Percentiles rank a stretch among this genome's conserved stretches.
Conservation (phyloP, 1,140 invertebrate species). For the Brachionus calyciflorus region DNA sequence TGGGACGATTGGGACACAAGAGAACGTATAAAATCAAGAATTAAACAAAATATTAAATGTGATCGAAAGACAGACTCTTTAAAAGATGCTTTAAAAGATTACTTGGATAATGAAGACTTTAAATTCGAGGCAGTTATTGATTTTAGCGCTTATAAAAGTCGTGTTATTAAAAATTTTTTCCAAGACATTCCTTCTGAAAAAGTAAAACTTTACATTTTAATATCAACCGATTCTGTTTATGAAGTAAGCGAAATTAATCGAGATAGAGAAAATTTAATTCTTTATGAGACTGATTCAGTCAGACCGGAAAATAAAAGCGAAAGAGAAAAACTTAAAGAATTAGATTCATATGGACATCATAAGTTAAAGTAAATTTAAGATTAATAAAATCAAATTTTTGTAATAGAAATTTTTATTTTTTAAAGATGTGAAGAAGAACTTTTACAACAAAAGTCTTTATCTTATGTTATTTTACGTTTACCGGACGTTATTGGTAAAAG, state of each 20-base stretch:
- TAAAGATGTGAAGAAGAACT: conserved; percentile 61
- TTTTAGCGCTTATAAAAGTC: conserved; percentile 61
- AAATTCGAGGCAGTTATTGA: conserved; percentile 61
- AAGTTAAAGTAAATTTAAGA: conserved; percentile 42
- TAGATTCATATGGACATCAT: conserved; percentile 60
- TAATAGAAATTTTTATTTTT: background rate
- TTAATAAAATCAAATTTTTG: background rate
- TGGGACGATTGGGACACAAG: conserved; percentile 62
- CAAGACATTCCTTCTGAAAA: conserved; percentile 53
- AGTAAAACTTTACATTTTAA: conserved; percentile 60
- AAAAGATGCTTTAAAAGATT: conserved; percentile 50
- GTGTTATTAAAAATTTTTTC: conserved; percentile 55
- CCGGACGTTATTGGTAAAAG: conserved; percentile 63
- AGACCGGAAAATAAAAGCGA: conserved; percentile 54
- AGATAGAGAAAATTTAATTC: conserved; percentile 49
- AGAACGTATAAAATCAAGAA: conserved; percentile 49
- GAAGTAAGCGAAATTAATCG: conserved; percentile 53
- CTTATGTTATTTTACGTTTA: conserved; percentile 60
- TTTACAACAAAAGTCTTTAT: conserved; percentile 50
- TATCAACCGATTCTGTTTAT: conserved; percentile 63
- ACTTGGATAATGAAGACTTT: conserved; percentile 46
- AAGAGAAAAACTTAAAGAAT: conserved; percentile 50
- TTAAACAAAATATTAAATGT: conserved; percentile 54
- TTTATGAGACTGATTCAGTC: conserved; percentile 55
- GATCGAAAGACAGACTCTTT: conserved; percentile 57